phyloP scores from a whole-genome alignment of 37 sponge, comb jelly and placozoan genomes.

The Cliona cf. orientalis region DNA sequence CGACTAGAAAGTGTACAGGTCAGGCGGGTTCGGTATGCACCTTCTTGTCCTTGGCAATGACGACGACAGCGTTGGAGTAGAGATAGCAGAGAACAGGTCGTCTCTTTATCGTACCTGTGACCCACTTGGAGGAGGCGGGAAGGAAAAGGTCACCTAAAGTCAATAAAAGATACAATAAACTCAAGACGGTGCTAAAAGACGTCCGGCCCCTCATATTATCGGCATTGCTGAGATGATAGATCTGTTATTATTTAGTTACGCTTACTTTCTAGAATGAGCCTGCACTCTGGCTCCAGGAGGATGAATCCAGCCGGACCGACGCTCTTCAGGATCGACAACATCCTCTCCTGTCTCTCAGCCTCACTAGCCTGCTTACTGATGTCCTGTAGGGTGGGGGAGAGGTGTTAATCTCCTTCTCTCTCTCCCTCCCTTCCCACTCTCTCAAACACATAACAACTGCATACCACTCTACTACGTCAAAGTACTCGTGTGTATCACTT shows the following conservation, averaged over 20 bases:
- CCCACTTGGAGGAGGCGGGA: constrained; percentile 35
- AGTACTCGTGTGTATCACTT: too few species aligned
- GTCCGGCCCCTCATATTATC: too few species aligned
- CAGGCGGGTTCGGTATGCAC: background rate
- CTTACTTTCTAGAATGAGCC: constrained; percentile 39
- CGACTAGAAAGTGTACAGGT: background rate
- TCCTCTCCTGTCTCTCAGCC: constrained; percentile 16
- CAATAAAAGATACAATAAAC: background rate
- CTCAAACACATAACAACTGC: too few species aligned
- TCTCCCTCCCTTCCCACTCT: too few species aligned
- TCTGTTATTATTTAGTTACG: too few species aligned
- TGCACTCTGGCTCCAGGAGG: constrained; percentile 33
- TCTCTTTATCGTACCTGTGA: constrained; percentile 50
- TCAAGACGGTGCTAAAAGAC: background rate
- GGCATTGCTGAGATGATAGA: too few species aligned
- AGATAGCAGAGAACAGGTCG: constrained; percentile 43
- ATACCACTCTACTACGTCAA: too few species aligned
- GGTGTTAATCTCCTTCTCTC: background rate
- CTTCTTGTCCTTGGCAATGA: constrained; percentile 48
- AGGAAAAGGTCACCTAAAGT: constrained; percentile 27
- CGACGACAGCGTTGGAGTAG: constrained; percentile 61
- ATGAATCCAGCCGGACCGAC: constrained; percentile 43
- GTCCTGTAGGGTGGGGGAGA: constrained; percentile 4
- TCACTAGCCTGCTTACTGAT: background rate
- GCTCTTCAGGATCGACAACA: constrained; percentile 34